Base-by-base conservation (phyloP, 2,888 invertebrate genomes). In the Sympetrum striolatum region DNA sequence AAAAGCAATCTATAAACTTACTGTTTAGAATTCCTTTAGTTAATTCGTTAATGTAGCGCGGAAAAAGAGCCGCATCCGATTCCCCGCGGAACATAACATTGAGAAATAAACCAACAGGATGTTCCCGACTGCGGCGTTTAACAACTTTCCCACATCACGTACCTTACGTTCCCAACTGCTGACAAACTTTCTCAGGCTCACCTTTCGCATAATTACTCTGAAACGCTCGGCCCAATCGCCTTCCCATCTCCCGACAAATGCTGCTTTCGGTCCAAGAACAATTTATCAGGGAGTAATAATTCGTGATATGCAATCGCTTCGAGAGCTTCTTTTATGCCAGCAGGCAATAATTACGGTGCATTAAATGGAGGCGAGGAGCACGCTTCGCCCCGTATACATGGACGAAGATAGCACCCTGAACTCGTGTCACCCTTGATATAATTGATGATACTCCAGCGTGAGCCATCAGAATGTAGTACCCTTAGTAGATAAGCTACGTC, bases 341-440 rank as follows among this genome's bases (percentile, higher is more conserved):
- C 58, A 58, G 18, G 60, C 60, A n/a, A 86, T 86, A 86, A 86
- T 64, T 64, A 22, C 35, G 31, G 35, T 14, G 22, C n/a, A 86
- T 64, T 64, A 86, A 86, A 86, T 86, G 64, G 64, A 86, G 64
- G 58, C 58, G 37, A 37, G 86, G 60, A 31, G 73, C 31, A 37
- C 60, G 60, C 60, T 60, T 60, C 22, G 18, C 53, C 35, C 37
- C 86, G 86, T 60, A 86, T 60, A 60, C 86, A 60, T 37, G 58
- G 86, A n/a, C 39, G 86, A 86, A 86, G 86, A 86, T 60, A 37
- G 60, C 60, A 86, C 86, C 86, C 86, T 58, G 86, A 86, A 86
- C 60, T 86, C 37, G 64, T 86, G 86, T 86, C 86, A 86, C 60
- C 86, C 37, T 60, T 37, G 37, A 86, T 35, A 86, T 86, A 86